phyloP scores from a whole-genome alignment of 2,888 invertebrate genomes.

The Tetragnatha montana region DNA sequence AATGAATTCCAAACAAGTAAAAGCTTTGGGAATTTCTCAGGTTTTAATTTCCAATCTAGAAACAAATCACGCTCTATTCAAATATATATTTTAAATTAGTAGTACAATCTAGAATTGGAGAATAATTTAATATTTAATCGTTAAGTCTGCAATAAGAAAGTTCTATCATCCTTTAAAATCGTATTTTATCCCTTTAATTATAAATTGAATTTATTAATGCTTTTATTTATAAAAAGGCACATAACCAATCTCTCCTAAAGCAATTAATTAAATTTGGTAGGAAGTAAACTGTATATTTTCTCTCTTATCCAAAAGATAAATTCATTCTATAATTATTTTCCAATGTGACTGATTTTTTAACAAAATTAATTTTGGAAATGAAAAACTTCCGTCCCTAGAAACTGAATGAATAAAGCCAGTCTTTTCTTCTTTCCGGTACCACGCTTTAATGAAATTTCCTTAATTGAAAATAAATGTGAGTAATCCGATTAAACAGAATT shows the following conservation, averaged over 20 bases:
- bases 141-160: no score
- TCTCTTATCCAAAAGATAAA: not conserved
- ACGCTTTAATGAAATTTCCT: not conserved
- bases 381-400: not conserved
- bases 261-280: not conserved
- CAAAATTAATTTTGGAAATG: not conserved
- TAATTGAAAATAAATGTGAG: conserved; percentile 1
- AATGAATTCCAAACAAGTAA: no score
- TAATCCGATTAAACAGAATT: not conserved
- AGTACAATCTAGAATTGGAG: no score
- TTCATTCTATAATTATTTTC: not conserved
- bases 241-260: not conserved
- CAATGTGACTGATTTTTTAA: not conserved
- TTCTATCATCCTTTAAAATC: no score
- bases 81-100: no score
- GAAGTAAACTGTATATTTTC: no score
- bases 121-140: no score
- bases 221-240: not conserved
- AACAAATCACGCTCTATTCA: no score
- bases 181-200: not conserved
- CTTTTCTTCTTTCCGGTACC: not conserved
- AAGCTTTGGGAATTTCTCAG: no score
- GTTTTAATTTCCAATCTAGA: no score
- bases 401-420: not conserved
- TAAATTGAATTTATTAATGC: not conserved